Evolutionary conservation across 2,797 vertebrate species (phyloP).

Genomic region (Eulemur mongoz): DNA sequence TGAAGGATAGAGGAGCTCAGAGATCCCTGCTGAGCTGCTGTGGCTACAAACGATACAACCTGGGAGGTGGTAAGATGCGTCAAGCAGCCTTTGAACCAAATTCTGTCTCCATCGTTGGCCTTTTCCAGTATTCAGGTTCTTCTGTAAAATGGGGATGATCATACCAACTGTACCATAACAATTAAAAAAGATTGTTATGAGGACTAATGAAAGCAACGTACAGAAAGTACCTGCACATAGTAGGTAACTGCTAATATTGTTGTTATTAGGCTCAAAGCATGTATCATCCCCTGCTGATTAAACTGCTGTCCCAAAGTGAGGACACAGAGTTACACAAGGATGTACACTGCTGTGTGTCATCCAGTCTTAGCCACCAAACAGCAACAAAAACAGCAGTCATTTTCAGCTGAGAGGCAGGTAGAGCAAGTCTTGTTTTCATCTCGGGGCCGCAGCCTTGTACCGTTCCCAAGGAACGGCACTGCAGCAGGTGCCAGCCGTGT

Average conservation of each 20-base stretch:
- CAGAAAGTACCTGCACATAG: background rate
- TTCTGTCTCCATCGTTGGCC: background rate
- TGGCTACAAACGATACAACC: background rate
- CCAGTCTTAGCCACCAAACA: background rate
- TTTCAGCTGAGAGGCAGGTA: background rate
- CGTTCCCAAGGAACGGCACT: background rate
- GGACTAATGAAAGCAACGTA: background rate
- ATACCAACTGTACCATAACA: background rate
- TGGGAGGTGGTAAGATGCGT: background rate
- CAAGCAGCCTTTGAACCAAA: background rate
- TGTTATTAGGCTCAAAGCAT: background rate
- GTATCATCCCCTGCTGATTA: background rate
- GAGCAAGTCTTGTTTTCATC: background rate
- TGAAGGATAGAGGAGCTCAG: background rate
- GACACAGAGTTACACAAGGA: background rate
- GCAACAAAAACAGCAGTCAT: background rate
- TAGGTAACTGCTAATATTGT: background rate
- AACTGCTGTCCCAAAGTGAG: background rate
- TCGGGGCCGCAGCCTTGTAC: background rate
- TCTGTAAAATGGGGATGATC: background rate
- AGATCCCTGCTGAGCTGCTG: background rate
- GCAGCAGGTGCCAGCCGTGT: accelerated
- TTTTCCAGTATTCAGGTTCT: background rate
- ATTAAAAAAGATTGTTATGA: background rate
- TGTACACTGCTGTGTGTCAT: background rate